Base-by-base conservation (phyloP, 2,888 invertebrate genomes). In the Seladonia tumulorum region DNA sequence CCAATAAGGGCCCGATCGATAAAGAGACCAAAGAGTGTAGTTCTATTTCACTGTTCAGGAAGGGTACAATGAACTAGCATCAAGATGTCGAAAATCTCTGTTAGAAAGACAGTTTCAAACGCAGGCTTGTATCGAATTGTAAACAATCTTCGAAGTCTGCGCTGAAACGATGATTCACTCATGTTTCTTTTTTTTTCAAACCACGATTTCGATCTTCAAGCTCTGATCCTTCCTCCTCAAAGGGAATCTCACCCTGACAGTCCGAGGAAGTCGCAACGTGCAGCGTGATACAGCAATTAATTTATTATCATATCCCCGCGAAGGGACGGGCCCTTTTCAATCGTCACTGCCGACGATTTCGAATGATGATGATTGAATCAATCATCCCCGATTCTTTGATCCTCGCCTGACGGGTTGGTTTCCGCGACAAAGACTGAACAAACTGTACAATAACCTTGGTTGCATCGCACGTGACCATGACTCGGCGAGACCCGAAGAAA, bases 211-310 rank as follows among this genome's bases (percentile, higher is more conserved):
- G 73, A 77, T 22, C 78, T 63, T 78, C 60, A 16, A 47, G 5
- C 47, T 49, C 18, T 1, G 39, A 63, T 35, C 29, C 22, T 39
- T 22, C 76, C 76, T 73, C 60, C n/a, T 42, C 22, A 14, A 57
- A 71, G 66, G 75, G 79, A 79, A 85, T 90, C 82, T 82, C 77
- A 85, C 85, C 89, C 87, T 87, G 18, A 84, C 88, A 90, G 85
- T 73, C 73, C 89, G 88, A 90, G 90, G 88, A 87, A 90, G 90
- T 35, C 91, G 90, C 92, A 92, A 92, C 89, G 90, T 18, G 88
- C 35, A 22, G 3, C 86, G 85, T 90, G 92, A 92, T 89, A 91
- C 90, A 82, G 89, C 90, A 84, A 91, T 92, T 92, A 91, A 91
- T 92, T 92, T 93, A 93, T 93, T 84, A 79, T 35, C 7, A 84